These are phyloP conservation scores for Atractosteus spatula DNA, from an alignment of 2,113 vertebrate genomes.

Conservation along the genomic window DNA sequence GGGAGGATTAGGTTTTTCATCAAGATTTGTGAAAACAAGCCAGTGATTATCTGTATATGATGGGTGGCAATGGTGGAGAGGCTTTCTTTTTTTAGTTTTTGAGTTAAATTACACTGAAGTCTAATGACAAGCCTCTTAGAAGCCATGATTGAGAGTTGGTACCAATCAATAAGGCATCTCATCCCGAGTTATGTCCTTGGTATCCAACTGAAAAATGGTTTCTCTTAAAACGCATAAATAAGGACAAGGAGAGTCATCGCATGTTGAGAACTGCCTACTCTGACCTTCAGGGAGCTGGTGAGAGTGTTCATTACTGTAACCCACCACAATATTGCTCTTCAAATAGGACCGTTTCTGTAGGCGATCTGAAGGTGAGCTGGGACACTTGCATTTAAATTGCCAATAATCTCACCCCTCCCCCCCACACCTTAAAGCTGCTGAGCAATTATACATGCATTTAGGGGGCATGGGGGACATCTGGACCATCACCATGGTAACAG, in stretches of 20 bases:
- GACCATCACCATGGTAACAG: too few relatives aligned
- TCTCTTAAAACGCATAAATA: background rate
- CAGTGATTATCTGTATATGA: too few relatives aligned
- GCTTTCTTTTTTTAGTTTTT: background rate
- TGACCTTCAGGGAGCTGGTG: background rate
- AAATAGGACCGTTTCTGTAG: background rate
- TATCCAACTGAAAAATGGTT: background rate
- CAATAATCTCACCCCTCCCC: background rate
- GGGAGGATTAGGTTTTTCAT: too few relatives aligned
- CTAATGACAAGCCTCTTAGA: background rate
- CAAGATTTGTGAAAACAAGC: too few relatives aligned
- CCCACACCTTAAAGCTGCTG: background rate
- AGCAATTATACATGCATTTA: background rate
- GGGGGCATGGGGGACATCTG: background rate
- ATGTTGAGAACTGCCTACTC: too few relatives aligned
- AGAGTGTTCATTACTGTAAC: background rate
- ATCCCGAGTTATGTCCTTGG: background rate
- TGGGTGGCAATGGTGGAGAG: too few relatives aligned
- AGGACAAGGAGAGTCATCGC: too few relatives aligned
- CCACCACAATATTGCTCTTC: background rate
- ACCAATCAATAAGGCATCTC: background rate
- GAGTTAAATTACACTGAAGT: background rate
- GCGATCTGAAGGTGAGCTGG: background rate
- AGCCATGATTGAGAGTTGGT: background rate
- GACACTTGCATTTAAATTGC: background rate